Evolutionary conservation across 2,888 invertebrate genomes (phyloP), one percentile per base, ranked within the genome.

Genomic region (Drosophila macrospina): DNA sequence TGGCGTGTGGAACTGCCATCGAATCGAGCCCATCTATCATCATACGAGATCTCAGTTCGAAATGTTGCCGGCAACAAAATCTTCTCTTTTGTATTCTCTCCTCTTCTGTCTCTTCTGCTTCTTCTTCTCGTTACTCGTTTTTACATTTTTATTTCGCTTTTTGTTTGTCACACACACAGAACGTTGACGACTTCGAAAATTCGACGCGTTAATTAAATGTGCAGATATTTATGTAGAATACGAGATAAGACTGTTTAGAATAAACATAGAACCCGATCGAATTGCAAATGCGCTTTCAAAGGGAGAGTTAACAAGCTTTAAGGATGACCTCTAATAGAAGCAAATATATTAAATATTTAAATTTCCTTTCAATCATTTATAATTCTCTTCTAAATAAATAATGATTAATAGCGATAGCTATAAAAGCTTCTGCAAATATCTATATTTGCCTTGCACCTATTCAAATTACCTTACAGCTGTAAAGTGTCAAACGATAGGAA

Each of bases 131-230:
- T 60, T 51, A 34, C 44, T 47, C 26, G 26, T 57, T 48, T 15
- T 65, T 47, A 16, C 37, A 41, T 45, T 26, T 60, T 56, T 65
- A 2, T 56, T 65, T 48, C 32, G 47, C 60, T 63, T 65, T 66
- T 60, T 65, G 64, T 60, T 74, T 80, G 81, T 72, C 84, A 63
- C 72, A 65, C 72, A 65, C 67, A 69, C 67, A 69, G 54, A 64
- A 55, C 61, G 24, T 47, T 47, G 61, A 61, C 20, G 56, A 59
- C 15, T 57, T 63, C 57, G 47, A 68, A 61, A 74, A 61, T 48
- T 65, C 59, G 57, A 59, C 56, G 78, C 75, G 78, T 77, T 87
- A 82, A 86, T 87, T 87, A 78, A 82, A 84, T 78, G 80, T 80
- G 71, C 75, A 78, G 75, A 80, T 84, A 80, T 73, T 86, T 75